Conservation (phyloP, 2,113 vertebrate genomes). For the Podilymbus podiceps region DNA sequence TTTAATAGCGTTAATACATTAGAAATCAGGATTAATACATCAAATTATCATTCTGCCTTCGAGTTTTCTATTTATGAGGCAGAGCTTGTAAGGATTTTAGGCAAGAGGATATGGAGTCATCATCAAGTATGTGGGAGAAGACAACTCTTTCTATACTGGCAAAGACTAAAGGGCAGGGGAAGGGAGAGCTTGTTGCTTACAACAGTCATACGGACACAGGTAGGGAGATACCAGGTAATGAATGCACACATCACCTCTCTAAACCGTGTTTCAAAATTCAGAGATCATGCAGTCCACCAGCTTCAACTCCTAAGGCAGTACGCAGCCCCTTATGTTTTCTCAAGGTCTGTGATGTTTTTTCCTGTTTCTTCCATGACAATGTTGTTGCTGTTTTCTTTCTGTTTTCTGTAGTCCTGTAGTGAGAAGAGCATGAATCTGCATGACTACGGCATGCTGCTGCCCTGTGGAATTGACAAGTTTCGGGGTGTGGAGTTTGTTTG, state of each 20-base stretch:
- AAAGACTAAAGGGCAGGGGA: background rate
- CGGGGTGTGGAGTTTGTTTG: conserved; percentile 97
- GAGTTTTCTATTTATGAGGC: background rate
- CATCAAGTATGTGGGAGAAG: background rate
- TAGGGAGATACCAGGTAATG: background rate
- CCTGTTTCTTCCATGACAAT: background rate
- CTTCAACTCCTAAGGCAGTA: background rate
- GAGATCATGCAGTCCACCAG: background rate
- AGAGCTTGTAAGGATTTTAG: background rate
- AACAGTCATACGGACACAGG: background rate
- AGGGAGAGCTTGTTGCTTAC: background rate
- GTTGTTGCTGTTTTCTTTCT: background rate
- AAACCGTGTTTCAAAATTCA: background rate
- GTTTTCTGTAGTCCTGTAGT: conserved; percentile 84
- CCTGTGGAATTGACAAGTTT: conserved; percentile 95
- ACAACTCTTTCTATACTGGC: background rate
- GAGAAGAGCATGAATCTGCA: conserved; percentile 96
- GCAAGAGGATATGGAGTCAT: background rate
- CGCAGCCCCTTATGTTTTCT: background rate
- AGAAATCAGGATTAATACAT: background rate
- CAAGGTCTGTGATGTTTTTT: background rate
- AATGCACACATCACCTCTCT: background rate
- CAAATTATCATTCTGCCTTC: background rate
- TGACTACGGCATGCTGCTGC: conserved; percentile 95
- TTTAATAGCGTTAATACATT: background rate